phyloP scores from a whole-genome alignment of 1,140 invertebrate genomes.

The Sminthurinus signatus region DNA sequence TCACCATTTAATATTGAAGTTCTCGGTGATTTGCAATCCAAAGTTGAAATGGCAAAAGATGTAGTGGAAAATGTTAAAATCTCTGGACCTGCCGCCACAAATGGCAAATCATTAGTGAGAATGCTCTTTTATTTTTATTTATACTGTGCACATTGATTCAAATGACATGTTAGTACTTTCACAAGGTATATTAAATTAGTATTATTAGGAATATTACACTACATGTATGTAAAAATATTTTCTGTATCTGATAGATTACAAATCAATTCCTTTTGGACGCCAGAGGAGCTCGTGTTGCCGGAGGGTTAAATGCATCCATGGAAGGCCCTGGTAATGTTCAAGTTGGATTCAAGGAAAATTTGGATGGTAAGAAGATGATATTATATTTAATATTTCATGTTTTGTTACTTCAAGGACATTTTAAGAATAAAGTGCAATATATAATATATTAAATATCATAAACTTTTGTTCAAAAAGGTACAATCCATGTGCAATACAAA shows the following conservation, averaged over 20 bases:
- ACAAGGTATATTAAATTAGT: too few relatives aligned
- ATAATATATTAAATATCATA: too few relatives aligned
- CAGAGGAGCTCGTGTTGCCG: constrained; percentile 30
- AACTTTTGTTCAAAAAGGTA: too few relatives aligned
- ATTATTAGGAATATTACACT: too few relatives aligned
- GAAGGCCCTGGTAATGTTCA: constrained; percentile 40
- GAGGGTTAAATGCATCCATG: constrained; percentile 40
- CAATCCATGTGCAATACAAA: constrained; percentile 35
- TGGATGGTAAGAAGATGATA: constrained; percentile 24
- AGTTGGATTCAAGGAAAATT: constrained; percentile 40
- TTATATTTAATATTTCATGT: not conserved
- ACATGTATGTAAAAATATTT: too few relatives aligned
- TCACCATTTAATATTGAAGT: constrained; percentile 35
- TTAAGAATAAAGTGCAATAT: too few relatives aligned
- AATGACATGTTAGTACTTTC: too few relatives aligned
- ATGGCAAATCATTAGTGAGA: constrained; percentile 34
- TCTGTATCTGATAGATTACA: too few relatives aligned
- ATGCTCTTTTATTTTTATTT: too few relatives aligned
- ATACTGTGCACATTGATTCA: too few relatives aligned
- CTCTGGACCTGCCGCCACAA: constrained; percentile 27
- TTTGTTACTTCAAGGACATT: too few relatives aligned
- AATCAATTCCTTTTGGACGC: constrained; percentile 41
- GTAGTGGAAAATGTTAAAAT: constrained; percentile 29
- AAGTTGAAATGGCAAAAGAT: constrained; percentile 18
- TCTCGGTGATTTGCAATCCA: constrained; percentile 23